These are phyloP conservation scores for Grus americana DNA, from an alignment of 2,113 vertebrate genomes.

Conservation along the genomic window DNA sequence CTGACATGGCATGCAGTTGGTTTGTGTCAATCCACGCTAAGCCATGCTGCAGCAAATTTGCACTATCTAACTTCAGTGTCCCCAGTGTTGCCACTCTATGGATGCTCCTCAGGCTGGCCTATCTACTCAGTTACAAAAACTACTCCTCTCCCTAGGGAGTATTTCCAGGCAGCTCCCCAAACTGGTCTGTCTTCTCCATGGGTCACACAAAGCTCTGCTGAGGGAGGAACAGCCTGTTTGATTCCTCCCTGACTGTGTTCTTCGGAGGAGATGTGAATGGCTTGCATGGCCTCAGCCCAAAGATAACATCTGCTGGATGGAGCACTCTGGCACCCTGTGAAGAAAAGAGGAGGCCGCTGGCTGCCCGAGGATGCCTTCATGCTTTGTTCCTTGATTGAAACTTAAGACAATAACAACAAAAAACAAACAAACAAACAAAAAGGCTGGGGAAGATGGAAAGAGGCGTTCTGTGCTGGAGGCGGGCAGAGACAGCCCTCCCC, in stretches of 20 bases:
- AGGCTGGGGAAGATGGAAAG: not conserved
- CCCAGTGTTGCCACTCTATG: no score
- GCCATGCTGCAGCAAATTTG: not conserved
- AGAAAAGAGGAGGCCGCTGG: not conserved
- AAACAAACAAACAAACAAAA: no score
- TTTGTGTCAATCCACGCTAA: fast-evolving
- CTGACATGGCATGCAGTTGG: not conserved
- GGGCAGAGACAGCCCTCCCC: not conserved
- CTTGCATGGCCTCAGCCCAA: not conserved
- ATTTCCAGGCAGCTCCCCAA: not conserved
- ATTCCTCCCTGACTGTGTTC: not conserved
- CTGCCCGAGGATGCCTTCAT: not conserved
- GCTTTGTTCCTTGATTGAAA: not conserved
- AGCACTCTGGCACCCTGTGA: not conserved
- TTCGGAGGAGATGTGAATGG: not conserved
- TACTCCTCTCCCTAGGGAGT: not conserved
- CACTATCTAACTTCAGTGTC: not conserved
- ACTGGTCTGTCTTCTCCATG: not conserved
- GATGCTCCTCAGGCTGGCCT: not conserved
- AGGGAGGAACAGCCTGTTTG: not conserved
- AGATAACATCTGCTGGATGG: not conserved
- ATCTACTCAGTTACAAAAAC: not conserved
- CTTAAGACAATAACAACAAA: not conserved
- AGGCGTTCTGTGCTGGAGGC: not conserved
- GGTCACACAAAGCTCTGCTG: not conserved